Conservation (phyloP, 2,888 invertebrate genomes). For the Lottia scabra region DNA sequence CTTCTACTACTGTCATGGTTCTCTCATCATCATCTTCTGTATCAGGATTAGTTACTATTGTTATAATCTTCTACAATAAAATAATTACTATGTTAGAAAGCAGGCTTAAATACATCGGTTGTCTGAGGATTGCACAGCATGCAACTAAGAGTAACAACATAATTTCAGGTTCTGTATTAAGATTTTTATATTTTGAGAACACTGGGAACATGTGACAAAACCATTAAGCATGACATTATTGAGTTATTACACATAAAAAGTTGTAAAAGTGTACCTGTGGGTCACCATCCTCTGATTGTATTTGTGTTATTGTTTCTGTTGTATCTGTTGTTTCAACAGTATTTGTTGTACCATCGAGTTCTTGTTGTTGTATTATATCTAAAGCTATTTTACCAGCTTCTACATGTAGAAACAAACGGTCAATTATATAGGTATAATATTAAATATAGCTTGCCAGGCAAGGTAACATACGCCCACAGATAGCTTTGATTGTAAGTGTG, state of each 20-base stretch:
- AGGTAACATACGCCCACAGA: too few species aligned
- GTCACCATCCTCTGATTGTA: constrained; percentile 12
- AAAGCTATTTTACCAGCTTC: constrained; percentile 70
- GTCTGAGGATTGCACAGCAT: too few species aligned
- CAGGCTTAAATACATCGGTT: too few species aligned
- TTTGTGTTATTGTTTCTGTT: neutral
- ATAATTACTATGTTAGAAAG: neutral
- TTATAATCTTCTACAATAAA: constrained; percentile 46
- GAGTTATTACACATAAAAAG: too few species aligned
- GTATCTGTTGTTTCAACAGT: neutral
- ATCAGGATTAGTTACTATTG: constrained; percentile 45
- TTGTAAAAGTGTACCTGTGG: neutral
- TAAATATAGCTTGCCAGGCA: too few species aligned
- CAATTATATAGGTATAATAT: neutral
- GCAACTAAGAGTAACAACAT: too few species aligned
- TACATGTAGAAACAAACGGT: constrained; percentile 33
- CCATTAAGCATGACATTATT: too few species aligned
- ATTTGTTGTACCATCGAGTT: constrained; percentile 17
- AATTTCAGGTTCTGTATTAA: too few species aligned
- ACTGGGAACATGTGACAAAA: too few species aligned
- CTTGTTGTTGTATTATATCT: constrained; percentile 65
- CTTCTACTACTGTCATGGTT: constrained; percentile 32
- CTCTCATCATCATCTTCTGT: constrained; percentile 24
- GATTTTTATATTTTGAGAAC: too few species aligned
- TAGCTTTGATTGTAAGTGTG: too few species aligned